Base-by-base conservation (phyloP, 2,888 invertebrate species). In the Diaphora mendica region DNA sequence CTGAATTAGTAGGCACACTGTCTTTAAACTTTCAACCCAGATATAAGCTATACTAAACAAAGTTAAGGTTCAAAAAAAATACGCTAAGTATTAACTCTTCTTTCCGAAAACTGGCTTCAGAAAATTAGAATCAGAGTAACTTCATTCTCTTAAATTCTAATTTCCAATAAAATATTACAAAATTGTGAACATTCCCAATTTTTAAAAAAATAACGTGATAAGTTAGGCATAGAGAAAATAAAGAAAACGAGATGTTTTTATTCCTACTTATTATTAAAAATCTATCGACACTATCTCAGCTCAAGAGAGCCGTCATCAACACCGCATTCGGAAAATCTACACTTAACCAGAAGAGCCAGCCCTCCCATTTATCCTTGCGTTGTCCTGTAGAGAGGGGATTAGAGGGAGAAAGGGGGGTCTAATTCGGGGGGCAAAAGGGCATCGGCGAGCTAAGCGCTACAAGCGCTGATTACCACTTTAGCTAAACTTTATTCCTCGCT, bases 251-350 rank as follows among this genome's bases (percentile, higher is more conserved):
- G 13, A 8, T 13, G 2, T 17, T n/a, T n/a, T n/a, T 39, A 15
- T 44, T 15, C 13, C 15, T 13, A 39, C n/a, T 3, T 23, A 5
- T n/a, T 66, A n/a, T 39, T n/a, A 67, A 77, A 66, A 70, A 74
- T 20, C 8, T 68, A 89, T 91, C 90, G 90, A 91, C 82, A 80
- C 75, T 42, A 44, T 55, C 79, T 87, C 87, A 87, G 23, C 91
- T 78, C 89, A 90, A 90, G 65, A 65, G 82, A 89, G 91, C 94
- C 94, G 92, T 95, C 95, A 95, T 95, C 95, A 95, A 95, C 95
- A 95, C 95, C 95, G 95, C 95, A 95, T 95, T 95, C 94, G 95
- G 95, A 95, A 95, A 95, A 95, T 95, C 95, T 95, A 95, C 95
- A 95, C 95, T 95, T 95, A 95, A 95, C 95, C 95, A 95, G 95